Conservation (phyloP, 2,113 vertebrate genomes). For the Sorex araneus region DNA sequence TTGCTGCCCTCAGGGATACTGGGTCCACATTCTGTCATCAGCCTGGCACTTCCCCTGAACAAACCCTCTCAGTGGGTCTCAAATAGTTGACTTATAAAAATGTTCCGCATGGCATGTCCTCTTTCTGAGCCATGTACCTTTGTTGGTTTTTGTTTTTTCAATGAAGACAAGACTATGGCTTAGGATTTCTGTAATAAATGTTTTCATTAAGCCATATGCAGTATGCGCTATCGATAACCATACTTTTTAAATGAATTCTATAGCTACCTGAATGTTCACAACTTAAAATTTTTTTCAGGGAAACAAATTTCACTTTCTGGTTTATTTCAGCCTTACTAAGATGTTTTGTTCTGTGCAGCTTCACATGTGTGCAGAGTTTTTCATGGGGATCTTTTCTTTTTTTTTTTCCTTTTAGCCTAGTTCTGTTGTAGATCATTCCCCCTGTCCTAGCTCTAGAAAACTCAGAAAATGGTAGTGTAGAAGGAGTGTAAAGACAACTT, state of each 20-base stretch:
- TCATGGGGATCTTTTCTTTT: not conserved
- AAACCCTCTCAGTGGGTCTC: not conserved
- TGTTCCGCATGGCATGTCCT: not conserved
- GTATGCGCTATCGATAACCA: constrained; percentile 47
- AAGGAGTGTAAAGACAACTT: not conserved
- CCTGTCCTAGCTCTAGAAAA: not conserved
- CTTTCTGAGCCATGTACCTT: not conserved
- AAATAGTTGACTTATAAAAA: constrained; percentile 38
- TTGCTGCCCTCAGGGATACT: not conserved
- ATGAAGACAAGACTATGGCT: not conserved
- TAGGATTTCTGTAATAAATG: constrained; percentile 35
- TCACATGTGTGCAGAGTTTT: not conserved
- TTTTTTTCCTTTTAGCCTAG: constrained; percentile 7
- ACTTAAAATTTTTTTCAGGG: not conserved
- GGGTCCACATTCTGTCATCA: not conserved
- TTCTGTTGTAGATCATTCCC: not conserved
- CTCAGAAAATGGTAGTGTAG: not conserved
- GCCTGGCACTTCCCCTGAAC: not conserved
- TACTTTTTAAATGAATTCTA: constrained; percentile 40
- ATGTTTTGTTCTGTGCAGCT: not conserved
- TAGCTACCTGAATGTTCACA: constrained; percentile 56
- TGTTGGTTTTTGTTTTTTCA: not conserved
- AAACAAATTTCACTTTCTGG: constrained; percentile 8
- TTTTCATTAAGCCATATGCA: constrained; percentile 52
- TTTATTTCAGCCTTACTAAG: constrained; percentile 46